These are phyloP conservation scores for Acanthiza pusilla DNA, from an alignment of 2,797 vertebrate species.

Conservation along the genomic window DNA sequence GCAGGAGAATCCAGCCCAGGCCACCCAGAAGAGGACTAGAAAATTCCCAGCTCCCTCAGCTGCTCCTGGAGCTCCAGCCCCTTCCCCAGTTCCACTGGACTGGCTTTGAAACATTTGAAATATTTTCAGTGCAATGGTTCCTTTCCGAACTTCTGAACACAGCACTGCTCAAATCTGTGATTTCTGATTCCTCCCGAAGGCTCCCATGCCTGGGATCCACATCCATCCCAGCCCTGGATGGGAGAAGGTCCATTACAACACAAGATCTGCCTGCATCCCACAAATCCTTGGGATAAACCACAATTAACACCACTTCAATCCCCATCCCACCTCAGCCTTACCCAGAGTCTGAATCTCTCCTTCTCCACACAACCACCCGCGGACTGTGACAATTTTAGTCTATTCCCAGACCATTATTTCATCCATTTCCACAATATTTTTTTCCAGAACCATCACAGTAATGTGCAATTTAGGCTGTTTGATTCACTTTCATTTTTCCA, in stretches of 20 bases:
- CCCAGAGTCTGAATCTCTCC: neutral
- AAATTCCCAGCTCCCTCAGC: neutral
- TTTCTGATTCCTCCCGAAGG: neutral
- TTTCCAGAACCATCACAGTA: neutral
- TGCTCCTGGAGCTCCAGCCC: neutral
- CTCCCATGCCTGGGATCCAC: neutral
- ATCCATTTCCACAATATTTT: neutral
- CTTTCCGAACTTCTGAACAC: neutral
- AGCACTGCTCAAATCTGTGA: neutral
- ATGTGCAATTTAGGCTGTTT: neutral
- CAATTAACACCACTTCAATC: neutral
- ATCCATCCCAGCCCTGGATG: too few species aligned
- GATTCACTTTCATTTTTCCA: neutral
- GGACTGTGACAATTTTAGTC: neutral
- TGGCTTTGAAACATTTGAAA: neutral
- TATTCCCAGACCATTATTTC: neutral
- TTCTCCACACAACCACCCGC: neutral
- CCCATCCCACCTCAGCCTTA: neutral
- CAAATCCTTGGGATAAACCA: neutral
- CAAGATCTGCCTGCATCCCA: neutral
- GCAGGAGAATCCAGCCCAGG: neutral
- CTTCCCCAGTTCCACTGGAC: neutral
- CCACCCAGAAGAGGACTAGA: neutral
- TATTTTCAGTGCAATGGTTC: neutral
- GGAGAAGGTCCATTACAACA: neutral